A percentile compares a stretch with the other conserved stretches of the same genome.
Evolutionary conservation across 2,797 vertebrate genomes (phyloP).

Genomic region (Synanceia verrucosa): DNA sequence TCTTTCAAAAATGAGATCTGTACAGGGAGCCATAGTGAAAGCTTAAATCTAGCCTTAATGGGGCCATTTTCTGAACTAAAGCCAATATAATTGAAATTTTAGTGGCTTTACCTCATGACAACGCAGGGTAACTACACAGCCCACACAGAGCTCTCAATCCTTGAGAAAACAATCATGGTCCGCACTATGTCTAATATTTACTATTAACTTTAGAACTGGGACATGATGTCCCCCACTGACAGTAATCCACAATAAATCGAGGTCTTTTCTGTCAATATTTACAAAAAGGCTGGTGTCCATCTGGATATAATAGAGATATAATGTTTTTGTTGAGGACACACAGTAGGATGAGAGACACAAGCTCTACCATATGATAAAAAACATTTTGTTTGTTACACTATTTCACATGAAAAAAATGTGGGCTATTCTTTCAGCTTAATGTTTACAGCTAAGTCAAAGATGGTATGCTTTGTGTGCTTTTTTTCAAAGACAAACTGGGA

Average conservation of each 20-base stretch:
- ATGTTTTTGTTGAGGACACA: constrained; percentile 33
- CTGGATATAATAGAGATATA: constrained; percentile 61
- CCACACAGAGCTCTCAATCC: constrained; percentile 40
- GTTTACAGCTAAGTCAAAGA: constrained; percentile 38
- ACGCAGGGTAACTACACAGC: constrained; percentile 21
- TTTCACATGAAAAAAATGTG: constrained; percentile 34
- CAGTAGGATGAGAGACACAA: constrained; percentile 43
- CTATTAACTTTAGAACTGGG: constrained; percentile 46
- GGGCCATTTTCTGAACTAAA: constrained; percentile 36
- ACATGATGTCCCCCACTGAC: constrained; percentile 48
- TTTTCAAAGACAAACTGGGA: background rate
- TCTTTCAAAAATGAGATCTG: constrained; percentile 27
- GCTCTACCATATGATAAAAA: constrained; percentile 24
- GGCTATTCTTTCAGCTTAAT: constrained; percentile 10
- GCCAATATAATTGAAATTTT: constrained; percentile 29
- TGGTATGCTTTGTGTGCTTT: background rate
- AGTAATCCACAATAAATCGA: constrained; percentile 70
- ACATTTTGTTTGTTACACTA: constrained; percentile 41
- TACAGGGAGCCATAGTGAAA: constrained; percentile 34
- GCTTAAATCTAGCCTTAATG: constrained; percentile 39
- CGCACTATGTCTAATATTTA: constrained; percentile 53
- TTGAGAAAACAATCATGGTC: constrained; percentile 48
- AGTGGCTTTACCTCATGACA: constrained; percentile 41
- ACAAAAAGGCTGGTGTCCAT: constrained; percentile 49
- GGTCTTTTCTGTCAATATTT: constrained; percentile 64